A percentile compares a stretch with the other conserved stretches of the same genome.
phyloP scores from a whole-genome alignment of 2,797 vertebrate genomes.

The Pseudochirops corinnae region DNA sequence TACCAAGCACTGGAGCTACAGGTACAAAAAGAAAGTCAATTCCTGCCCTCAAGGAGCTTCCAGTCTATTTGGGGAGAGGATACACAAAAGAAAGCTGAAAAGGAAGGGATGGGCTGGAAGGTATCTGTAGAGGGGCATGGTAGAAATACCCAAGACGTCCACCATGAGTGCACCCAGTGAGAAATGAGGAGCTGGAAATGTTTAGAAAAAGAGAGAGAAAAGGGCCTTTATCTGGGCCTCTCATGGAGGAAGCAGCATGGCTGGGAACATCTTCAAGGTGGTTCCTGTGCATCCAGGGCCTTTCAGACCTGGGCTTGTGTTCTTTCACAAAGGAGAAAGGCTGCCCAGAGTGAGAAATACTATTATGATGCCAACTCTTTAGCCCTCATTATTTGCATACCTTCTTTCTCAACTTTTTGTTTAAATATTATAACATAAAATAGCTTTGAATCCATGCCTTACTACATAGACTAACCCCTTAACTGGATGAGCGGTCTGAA shows the following conservation, averaged over 20 bases:
- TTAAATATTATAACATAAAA: too few relatives aligned
- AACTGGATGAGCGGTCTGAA: background rate
- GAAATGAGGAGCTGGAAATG: background rate
- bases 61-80: background rate
- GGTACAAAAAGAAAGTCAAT: background rate
- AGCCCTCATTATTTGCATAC: background rate
- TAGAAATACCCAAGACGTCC: background rate
- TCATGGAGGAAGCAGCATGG: background rate
- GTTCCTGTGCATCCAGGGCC: background rate
- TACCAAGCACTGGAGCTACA: background rate
- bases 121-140: too few relatives aligned
- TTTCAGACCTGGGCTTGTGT: rapidly evolving
- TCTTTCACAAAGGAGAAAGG: background rate
- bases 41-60: background rate
- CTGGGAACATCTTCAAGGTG: background rate
- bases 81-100: background rate
- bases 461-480: background rate
- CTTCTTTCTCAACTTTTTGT: background rate
- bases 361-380: background rate
- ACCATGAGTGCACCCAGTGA: background rate
- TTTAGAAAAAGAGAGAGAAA: background rate
- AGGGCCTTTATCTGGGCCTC: background rate
- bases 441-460: background rate
- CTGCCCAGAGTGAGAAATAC: background rate
- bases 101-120: background rate